Conservation (phyloP, 2,888 invertebrate genomes). For the Magallana nippona region DNA sequence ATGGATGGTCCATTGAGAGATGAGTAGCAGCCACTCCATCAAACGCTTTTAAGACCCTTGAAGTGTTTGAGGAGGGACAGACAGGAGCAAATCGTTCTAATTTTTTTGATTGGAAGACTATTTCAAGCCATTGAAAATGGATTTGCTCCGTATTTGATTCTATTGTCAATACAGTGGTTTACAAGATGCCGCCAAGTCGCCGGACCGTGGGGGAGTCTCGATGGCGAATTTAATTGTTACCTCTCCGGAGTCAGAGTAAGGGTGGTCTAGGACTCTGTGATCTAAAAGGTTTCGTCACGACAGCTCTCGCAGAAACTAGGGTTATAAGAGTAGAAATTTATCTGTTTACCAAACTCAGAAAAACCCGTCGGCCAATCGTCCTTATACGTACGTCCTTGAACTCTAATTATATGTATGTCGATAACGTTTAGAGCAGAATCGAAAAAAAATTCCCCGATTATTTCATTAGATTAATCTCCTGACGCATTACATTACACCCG, state of each 20-base stretch:
- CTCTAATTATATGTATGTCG: too few relatives aligned
- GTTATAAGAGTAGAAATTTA: too few relatives aligned
- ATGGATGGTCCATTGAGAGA: constrained; percentile 23
- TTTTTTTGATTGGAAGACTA: constrained; percentile 4
- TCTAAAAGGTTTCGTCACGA: too few relatives aligned
- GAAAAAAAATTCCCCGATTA: background rate
- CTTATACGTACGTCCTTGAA: too few relatives aligned
- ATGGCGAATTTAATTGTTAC: background rate
- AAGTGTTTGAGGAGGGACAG: background rate
- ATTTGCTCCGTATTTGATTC: constrained; percentile 17
- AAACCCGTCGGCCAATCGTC: too few relatives aligned
- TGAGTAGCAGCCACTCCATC: constrained; percentile 6
- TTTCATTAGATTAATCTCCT: background rate
- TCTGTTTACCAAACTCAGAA: too few relatives aligned
- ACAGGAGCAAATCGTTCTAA: constrained; percentile 14
- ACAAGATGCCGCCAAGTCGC: background rate
- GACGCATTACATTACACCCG: background rate
- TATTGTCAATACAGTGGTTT: background rate
- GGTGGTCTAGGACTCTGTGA: background rate
- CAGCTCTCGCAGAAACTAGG: too few relatives aligned
- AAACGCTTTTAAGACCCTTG: background rate
- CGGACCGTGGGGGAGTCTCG: background rate
- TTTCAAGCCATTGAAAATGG: background rate
- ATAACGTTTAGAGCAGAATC: too few relatives aligned
- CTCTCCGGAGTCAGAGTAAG: background rate